phyloP scores from a whole-genome alignment of 2,113 vertebrate species.

The Boleophthalmus pectinirostris region DNA sequence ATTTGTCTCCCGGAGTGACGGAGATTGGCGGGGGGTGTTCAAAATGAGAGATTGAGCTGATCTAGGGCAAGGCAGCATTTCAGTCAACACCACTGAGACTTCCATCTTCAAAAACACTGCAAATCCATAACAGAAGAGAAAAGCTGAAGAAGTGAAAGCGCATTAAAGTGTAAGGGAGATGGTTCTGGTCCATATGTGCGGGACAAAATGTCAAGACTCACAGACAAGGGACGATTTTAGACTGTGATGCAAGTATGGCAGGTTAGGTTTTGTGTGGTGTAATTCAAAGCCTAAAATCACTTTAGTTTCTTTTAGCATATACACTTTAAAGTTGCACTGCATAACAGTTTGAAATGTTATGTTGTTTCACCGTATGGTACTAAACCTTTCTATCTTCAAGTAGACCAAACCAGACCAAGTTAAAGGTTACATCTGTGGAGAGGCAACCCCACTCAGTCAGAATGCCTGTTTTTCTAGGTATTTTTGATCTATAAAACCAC shows the following conservation, averaged over 20 bases:
- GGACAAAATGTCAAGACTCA: constrained; percentile 25
- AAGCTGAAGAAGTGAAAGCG: constrained; percentile 52
- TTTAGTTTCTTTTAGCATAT: no score
- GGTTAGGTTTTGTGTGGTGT: not conserved
- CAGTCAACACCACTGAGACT: constrained; percentile 65
- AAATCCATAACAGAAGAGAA: constrained; percentile 50
- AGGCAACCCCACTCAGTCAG: no score
- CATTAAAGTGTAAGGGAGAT: constrained; percentile 32
- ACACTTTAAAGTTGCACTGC: no score
- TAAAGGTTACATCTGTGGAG: no score
- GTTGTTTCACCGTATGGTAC: no score
- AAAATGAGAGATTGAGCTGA: constrained; percentile 77
- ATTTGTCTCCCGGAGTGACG: constrained; percentile 78
- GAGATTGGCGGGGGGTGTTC: constrained; percentile 69
- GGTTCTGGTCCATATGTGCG: constrained; percentile 22
- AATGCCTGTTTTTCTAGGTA: no score
- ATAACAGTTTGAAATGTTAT: no score
- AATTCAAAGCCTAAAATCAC: not conserved
- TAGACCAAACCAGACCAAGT: no score
- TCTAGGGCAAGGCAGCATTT: constrained; percentile 63
- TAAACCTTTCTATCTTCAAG: no score
- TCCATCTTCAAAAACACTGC: constrained; percentile 65
- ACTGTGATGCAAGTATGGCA: constrained; percentile 8
- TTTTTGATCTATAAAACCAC: no score
- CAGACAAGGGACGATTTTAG: constrained; percentile 33